Conservation (phyloP, 92 coral and sea anemone species). For the Palythoa caribaeorum region DNA sequence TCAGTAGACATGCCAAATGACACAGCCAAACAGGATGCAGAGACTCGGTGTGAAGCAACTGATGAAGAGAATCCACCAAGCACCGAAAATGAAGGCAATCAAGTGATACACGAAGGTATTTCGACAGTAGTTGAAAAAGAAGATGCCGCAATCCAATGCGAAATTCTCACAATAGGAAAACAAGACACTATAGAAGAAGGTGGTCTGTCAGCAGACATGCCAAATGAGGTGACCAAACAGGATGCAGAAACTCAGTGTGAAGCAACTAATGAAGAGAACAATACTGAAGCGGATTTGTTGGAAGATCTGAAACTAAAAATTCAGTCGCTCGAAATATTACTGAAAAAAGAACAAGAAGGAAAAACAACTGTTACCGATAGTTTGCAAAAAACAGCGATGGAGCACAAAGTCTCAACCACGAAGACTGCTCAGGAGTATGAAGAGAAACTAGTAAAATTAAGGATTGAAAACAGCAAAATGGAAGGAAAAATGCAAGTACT, state of each 20-base stretch:
- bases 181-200: neutral
- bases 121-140: neutral
- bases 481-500: slow-evolving; percentile 50
- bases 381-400: slow-evolving; percentile 64
- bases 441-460: slow-evolving; percentile 52
- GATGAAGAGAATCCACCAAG: neutral
- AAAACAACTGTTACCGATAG: slow-evolving; percentile 64
- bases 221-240: neutral
- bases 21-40: neutral
- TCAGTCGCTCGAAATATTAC: neutral
- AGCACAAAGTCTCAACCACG: slow-evolving; percentile 68
- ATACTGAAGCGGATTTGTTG: neutral
- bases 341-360: slow-evolving; percentile 24
- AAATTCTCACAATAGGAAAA: neutral
- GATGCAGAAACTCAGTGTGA: slow-evolving; percentile 27
- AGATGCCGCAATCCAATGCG: neutral
- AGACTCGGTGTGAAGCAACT: neutral
- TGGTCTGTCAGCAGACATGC: neutral
- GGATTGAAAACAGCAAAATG: slow-evolving; percentile 51
- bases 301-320: neutral
- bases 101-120: neutral
- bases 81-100: neutral
- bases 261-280: neutral
- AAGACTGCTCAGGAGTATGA: slow-evolving; percentile 69
- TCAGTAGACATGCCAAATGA: neutral